Base-by-base conservation (phyloP, 2,888 invertebrate species). In the Nomada fucata region DNA sequence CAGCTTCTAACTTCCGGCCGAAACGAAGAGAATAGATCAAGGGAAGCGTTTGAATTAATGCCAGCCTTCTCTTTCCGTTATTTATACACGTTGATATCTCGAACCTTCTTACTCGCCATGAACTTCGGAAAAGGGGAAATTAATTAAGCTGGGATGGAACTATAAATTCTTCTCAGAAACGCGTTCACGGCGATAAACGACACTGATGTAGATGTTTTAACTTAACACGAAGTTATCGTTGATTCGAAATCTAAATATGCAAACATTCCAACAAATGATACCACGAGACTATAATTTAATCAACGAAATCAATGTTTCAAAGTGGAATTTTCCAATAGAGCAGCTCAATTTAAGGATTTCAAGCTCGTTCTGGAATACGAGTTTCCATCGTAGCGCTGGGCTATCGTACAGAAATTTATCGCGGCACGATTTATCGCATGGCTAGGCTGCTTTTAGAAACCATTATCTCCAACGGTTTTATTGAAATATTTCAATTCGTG, bases 391-490 rank as follows among this genome's bases (percentile, higher is more conserved):
- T n/a, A 42, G 26, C 13, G 20, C 13, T 15, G 13, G 36, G 20
- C 50, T 47, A 59, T 78, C 47, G 15, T 47, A 47, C 5, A 26
- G 26, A 71, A 79, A 79, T 70, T 70, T 52, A 79, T 70, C 44
- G 44, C 44, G 18, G 69, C 57, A 20, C 36, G 42, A 68, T 77
- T 69, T 52, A 59, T 69, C 68, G 68, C 26, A 9, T 15, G 26
- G 36, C 26, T 60, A 23, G 53, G 60, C 55, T 26, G 42, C 77
- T 69, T 70, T 78, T 59, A 11, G 20, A 78, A 64, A 53, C 52
- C 52, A 64, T 69, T 79, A 77, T 64, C 57, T 42, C 36, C 57
- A 64, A 42, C 79, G 3, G 29, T 63, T 52, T 64, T 59, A 57
- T 52, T 18, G 68, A 68, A 59, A 79, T 68, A 64, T 64, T 44